Evolutionary conservation across 2,888 invertebrate genomes (phyloP).

Genomic region (Amiota minor): DNA sequence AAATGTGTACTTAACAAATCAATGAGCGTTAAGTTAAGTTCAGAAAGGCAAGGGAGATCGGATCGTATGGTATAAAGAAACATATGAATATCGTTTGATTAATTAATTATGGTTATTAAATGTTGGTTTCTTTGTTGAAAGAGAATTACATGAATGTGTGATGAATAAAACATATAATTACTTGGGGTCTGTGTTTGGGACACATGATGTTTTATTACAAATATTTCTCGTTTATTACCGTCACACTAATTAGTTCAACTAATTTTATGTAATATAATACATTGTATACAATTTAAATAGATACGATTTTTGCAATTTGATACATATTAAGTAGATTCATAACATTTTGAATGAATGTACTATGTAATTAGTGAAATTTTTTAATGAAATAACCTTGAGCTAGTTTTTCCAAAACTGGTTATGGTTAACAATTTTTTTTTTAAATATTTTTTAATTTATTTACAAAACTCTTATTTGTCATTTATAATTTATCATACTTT

Average conservation of each 20-base stretch:
- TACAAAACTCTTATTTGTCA: neutral
- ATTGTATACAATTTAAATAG: neutral
- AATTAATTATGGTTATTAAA: no score
- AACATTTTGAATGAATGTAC: neutral
- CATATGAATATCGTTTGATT: no score
- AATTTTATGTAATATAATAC: neutral
- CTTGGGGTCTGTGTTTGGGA: no score
- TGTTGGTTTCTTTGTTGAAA: no score
- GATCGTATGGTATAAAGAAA: no score
- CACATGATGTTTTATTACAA: no score
- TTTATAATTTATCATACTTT: neutral
- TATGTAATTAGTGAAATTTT: conserved; percentile 17
- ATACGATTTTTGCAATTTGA: no score
- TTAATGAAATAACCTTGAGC: conserved; percentile 13
- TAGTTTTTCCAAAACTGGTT: conserved; percentile 7
- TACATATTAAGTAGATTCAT: neutral
- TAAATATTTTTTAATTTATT: neutral
- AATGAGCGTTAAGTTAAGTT: no score
- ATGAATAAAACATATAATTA: no score
- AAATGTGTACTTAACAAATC: no score
- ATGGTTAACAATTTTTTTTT: neutral
- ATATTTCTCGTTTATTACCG: neutral
- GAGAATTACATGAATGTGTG: no score
- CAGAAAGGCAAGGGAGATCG: no score
- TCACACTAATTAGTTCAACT: conserved; percentile 10